Conservation (phyloP, 2,888 invertebrate species). For the Cataglyphis rosenhaueri region DNA sequence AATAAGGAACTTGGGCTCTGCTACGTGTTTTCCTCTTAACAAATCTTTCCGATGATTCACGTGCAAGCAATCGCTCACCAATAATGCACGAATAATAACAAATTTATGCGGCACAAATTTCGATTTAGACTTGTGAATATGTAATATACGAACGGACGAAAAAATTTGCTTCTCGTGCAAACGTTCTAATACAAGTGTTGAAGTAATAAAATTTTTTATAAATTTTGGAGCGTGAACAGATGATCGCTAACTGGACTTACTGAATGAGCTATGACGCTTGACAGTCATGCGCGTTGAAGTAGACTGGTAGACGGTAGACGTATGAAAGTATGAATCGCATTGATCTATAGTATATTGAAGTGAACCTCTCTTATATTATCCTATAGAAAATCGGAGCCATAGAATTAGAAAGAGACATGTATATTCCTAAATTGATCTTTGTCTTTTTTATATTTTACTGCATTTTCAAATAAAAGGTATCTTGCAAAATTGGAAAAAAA, state of each 20-base stretch:
- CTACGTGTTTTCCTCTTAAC: constrained; percentile 18
- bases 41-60: constrained; percentile 21
- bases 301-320: not conserved
- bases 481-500: not conserved
- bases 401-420: too few relatives aligned
- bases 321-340: not conserved
- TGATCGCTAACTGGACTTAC: not conserved
- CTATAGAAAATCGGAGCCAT: too few relatives aligned
- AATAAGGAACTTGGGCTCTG: constrained; percentile 79
- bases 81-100: not conserved
- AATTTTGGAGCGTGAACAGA: constrained; percentile 12
- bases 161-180: not conserved
- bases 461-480: constrained; percentile 1
- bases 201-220: not conserved
- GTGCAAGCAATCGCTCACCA: not conserved
- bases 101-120: not conserved
- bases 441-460: not conserved
- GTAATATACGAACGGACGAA: not conserved
- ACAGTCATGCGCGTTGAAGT: not conserved
- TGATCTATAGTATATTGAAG: not conserved
- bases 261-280: not conserved
- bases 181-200: not conserved
- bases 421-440: too few relatives aligned
- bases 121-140: not conserved
- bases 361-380: too few relatives aligned